Evolutionary conservation across 1,140 invertebrate genomes (phyloP).

Genomic region (Parasteatoda tepidariorum): DNA sequence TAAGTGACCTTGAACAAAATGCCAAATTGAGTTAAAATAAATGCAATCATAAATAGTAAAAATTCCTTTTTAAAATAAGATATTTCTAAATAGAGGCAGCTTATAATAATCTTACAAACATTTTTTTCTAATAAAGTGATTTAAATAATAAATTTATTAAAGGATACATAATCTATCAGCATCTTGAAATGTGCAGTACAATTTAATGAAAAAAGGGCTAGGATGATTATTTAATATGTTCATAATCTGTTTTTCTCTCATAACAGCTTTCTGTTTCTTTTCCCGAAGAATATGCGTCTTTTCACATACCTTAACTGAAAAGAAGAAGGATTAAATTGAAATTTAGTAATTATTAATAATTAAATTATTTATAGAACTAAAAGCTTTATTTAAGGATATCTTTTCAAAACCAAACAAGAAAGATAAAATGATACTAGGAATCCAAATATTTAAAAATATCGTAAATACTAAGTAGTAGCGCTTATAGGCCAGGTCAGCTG

Average conservation of each 20-base stretch:
- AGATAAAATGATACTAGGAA: not conserved
- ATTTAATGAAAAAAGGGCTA: conserved; percentile 86
- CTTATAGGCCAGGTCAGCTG: no score
- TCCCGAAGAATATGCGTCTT: conserved; percentile 92
- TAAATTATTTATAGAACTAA: not conserved
- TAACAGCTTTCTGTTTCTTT: conserved; percentile 92
- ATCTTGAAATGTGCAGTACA: conserved; percentile 98
- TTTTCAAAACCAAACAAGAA: not conserved
- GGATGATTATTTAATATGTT: conserved; percentile 77
- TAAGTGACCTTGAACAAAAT: no score
- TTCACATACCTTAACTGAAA: conserved; percentile 94
- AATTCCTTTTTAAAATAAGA: no score
- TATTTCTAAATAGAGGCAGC: no score
- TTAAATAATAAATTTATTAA: no score
- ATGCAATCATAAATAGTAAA: no score
- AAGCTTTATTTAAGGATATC: no score
- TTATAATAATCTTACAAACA: no score
- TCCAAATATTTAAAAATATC: no score
- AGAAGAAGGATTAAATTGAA: not conserved
- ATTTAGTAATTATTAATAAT: not conserved
- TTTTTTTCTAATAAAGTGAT: no score
- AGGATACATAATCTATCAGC: conserved; percentile 82
- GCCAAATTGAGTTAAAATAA: no score
- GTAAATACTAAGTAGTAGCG: no score
- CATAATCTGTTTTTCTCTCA: conserved; percentile 91